phyloP scores from a whole-genome alignment of 2,113 vertebrate genomes.

The Hemiprocne comata region DNA sequence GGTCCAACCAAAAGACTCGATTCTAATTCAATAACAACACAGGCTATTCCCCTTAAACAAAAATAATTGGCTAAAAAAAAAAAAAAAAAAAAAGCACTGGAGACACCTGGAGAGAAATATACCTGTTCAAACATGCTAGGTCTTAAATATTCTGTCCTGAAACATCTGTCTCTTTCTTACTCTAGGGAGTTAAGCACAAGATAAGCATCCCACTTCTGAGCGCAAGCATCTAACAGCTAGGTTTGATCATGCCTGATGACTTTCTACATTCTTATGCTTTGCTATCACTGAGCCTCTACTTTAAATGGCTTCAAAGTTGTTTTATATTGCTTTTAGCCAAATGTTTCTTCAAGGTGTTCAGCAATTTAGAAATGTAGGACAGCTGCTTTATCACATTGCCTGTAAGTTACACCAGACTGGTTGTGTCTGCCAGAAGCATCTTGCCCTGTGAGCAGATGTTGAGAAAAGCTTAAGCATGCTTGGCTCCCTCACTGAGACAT shows the following conservation, averaged over 20 bases:
- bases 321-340: neutral
- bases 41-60: neutral
- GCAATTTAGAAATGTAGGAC: neutral
- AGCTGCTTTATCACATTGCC: slow-evolving; percentile 14
- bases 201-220: neutral
- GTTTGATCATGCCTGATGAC: neutral
- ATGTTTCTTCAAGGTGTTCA: slow-evolving; percentile 13
- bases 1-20: neutral
- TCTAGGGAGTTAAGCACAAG: neutral
- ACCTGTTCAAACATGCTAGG: neutral
- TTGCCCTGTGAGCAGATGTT: neutral
- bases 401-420: neutral
- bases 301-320: neutral
- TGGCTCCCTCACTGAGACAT: neutral
- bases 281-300: neutral
- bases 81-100: neutral
- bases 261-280: neutral
- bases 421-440: slow-evolving; percentile 5
- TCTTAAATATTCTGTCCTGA: neutral
- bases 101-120: neutral
- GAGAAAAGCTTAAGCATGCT: neutral
- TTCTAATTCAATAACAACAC: neutral
- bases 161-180: neutral
- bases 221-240: neutral
- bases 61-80: neutral